Evolutionary conservation across 2,797 vertebrate genomes (phyloP), one percentile per base, ranked within the genome.

Genomic region (Naso thynnoides): DNA sequence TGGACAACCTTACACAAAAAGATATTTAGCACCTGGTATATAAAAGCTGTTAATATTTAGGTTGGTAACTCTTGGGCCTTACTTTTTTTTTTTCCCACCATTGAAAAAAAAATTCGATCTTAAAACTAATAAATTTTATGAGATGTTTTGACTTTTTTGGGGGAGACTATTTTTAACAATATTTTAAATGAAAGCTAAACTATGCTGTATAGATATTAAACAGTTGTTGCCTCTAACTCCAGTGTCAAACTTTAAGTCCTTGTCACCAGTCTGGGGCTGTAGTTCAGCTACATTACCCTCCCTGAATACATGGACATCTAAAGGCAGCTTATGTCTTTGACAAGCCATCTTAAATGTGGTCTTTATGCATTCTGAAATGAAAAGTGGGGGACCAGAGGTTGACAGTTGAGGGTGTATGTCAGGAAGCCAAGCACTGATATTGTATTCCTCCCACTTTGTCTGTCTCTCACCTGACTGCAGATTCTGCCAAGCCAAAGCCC

Each of bases 401-500:
- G 90, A 90, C 88, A 89, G 85, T 59, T 89, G 82, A 89, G 87
- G 86, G 86, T 91, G 85, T 76, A 73, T 89, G 85, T 87, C 84
- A 80, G 73, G 64, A 86, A 86, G 82, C 76, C 74, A 58, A 55
- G 1, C 73, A 31, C 88, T 91, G 63, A 86, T 88, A 76, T 64
- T 53, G 80, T 81, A 85, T 89, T 88, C 82, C 61, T 75, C 86
- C 87, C 88, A 78, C 80, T 75, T 62, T 85, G 61, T 87, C 73
- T 74, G 83, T 81, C 78, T 84, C 86, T 93, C 91, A 92, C 82
- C 94, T 95, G 91, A 86, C 96, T 96, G 94, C 95, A 98, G 98
- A 97, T 81, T 91, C 92, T 36, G 93, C 93, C 74, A 95, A 89
- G 77, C 68, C 82, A 75, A 97, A 93, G 84, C 80, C 91, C 0